Base-by-base conservation (phyloP, 1,140 invertebrate species). In the Dreissena polymorpha region DNA sequence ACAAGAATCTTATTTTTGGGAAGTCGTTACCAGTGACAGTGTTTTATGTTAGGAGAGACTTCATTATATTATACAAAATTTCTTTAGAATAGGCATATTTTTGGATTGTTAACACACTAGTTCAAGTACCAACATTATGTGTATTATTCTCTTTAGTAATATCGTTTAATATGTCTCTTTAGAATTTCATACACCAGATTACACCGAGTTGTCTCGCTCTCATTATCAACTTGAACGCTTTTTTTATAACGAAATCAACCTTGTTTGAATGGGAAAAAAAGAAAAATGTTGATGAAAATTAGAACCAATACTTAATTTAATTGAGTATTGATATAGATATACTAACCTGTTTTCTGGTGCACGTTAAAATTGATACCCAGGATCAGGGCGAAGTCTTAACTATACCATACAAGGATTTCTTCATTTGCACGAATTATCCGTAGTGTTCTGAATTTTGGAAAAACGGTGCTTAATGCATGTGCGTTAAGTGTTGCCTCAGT, bases 341-440 rank as follows among this genome's bases (percentile, higher is more conserved):
- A n/a, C 21, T 60, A 10, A 60, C 16, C 21, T 60, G 21, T 60
- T 18, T 23, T 18, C 21, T 60, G 57, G 57, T 60, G 57, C 57
- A 60, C 21, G 16, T 60, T 60, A 25, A 21, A 86, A 0, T 92
- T 92, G 23, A 94, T 86, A 23, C 88, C 88, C 10, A 93, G 86
- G 3, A 92, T 83, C 67, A 90, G 88, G 10, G 90, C 90, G 70
- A 93, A 92, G 79, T 93, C 92, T 55, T 91, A 91, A 71, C 92
- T 92, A 84, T 93, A 93, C 93, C 93, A 94, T 8, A 93, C 93
- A 10, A 92, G 84, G 0, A 94, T 85, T 82, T 93, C 91, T 72
- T 93, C 89, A 0, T 88, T 88, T 0, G 87, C 84, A 23, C 85
- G 79, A n/a, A 93, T 90, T 29, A 92, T 91, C 50, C 89, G 72